Percentiles rank a stretch among this genome's conserved stretches.
Evolutionary conservation across 2,113 vertebrate genomes (phyloP).

Genomic region (Eudyptes chrysolophus): DNA sequence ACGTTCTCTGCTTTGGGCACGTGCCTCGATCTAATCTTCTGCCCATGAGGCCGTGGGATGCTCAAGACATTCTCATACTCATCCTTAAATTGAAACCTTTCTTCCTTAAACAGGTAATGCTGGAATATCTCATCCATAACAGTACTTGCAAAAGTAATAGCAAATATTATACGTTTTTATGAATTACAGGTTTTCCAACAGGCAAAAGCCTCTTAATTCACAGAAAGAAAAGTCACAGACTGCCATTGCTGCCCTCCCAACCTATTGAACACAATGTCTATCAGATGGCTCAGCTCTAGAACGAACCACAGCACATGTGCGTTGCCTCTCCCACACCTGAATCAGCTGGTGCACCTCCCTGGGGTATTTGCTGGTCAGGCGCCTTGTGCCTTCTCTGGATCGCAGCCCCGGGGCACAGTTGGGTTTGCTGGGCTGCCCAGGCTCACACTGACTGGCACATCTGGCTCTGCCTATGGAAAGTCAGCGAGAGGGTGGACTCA

Average conservation of each 20-base stretch:
- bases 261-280: not conserved
- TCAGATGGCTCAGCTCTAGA: not conserved
- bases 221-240: not conserved
- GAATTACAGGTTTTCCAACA: not conserved
- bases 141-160: not conserved
- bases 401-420: not conserved
- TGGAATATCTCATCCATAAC: not conserved
- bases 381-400: not conserved
- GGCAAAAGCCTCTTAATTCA: not conserved
- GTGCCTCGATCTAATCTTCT: not conserved
- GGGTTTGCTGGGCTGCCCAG: not conserved
- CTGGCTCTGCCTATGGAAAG: not conserved
- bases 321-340: not conserved
- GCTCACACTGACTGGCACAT: not conserved
- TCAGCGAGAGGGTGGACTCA: not conserved
- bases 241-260: not conserved
- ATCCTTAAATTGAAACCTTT: not conserved
- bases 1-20: accelerated
- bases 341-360: not conserved
- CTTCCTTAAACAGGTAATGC: not conserved
- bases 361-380: not conserved
- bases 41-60: not conserved
- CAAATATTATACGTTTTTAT: not conserved
- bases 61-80: not conserved
- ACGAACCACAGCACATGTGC: not conserved